A percentile compares a stretch with the other conserved stretches of the same genome.
phyloP scores from a whole-genome alignment of 1,140 invertebrate species.

The Ridgeia piscesae region DNA sequence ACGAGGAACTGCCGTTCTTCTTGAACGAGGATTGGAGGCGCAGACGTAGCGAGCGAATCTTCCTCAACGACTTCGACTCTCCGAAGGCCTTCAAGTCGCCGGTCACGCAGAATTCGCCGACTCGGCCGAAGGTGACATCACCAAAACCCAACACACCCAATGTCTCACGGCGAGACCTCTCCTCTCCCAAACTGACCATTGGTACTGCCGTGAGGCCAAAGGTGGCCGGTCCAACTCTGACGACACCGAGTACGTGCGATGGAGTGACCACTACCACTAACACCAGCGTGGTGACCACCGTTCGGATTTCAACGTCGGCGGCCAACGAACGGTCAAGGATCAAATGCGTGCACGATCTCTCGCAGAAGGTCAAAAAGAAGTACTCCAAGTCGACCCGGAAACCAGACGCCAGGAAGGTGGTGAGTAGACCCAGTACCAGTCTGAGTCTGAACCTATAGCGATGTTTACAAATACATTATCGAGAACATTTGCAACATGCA shows the following conservation, averaged over 20 bases:
- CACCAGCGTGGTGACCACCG: conserved; percentile 21
- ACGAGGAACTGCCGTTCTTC: not conserved
- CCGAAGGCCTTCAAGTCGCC: not conserved
- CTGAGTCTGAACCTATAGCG: not conserved
- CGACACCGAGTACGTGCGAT: conserved; percentile 18
- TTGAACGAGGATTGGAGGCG: conserved; percentile 50
- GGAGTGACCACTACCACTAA: conserved; percentile 11
- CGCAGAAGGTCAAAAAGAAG: conserved; percentile 47
- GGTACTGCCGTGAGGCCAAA: conserved; percentile 18
- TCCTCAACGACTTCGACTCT: conserved; percentile 53
- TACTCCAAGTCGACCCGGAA: conserved; percentile 38
- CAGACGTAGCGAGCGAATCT: conserved; percentile 58
- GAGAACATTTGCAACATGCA: not conserved
- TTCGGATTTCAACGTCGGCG: not conserved
- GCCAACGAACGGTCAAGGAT: conserved; percentile 32
- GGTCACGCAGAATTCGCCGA: not conserved
- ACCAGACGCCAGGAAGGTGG: not conserved
- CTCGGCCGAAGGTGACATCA: not conserved
- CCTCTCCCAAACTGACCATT: not conserved
- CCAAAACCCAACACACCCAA: not conserved
- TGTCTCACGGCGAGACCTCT: not conserved
- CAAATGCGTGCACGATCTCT: conserved; percentile 42
- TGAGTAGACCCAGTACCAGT: not conserved
- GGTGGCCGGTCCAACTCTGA: conserved; percentile 10
- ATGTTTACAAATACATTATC: not conserved